Percentiles rank a stretch among this genome's conserved stretches.
These are phyloP conservation scores for Carassius carassius DNA, from an alignment of 2,113 vertebrate species.

Conservation along the genomic window DNA sequence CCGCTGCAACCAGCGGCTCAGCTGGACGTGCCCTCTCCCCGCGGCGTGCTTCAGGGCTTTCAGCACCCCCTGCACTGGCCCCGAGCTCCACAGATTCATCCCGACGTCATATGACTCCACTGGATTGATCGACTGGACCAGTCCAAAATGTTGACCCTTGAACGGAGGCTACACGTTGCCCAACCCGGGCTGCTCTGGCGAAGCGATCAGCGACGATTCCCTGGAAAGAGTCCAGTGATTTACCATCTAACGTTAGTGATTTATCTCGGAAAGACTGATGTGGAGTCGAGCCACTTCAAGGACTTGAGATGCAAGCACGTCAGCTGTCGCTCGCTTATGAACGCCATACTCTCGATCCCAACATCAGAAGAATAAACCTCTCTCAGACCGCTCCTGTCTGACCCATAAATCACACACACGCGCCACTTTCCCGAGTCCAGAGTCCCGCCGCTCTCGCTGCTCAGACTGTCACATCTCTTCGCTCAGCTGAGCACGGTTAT, in stretches of 20 bases:
- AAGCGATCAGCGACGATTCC: background rate
- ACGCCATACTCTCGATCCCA: constrained; percentile 61
- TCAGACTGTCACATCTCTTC: constrained; percentile 6
- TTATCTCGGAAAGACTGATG: constrained; percentile 69
- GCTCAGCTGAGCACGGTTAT: background rate
- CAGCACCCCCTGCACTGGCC: constrained; percentile 71
- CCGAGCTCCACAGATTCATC: constrained; percentile 73
- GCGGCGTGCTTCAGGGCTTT: constrained; percentile 75
- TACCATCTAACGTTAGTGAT: background rate
- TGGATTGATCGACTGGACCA: background rate
- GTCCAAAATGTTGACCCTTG: constrained; percentile 17
- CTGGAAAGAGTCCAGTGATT: background rate
- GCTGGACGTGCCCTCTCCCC: constrained; percentile 72
- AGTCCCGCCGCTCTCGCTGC: constrained; percentile 32
- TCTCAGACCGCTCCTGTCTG: background rate
- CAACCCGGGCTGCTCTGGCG: background rate
- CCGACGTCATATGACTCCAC: constrained; percentile 21
- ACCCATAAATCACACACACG: background rate
- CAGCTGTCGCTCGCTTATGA: constrained; percentile 46
- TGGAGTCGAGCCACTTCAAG: constrained; percentile 53
- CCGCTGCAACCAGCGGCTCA: constrained; percentile 79
- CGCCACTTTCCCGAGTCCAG: constrained; percentile 58
- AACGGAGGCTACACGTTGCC: constrained; percentile 13
- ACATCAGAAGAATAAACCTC: background rate
- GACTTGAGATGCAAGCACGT: constrained; percentile 48